Conservation (phyloP, 2,797 vertebrate genomes). For the Phoeniculus purpureus region DNA sequence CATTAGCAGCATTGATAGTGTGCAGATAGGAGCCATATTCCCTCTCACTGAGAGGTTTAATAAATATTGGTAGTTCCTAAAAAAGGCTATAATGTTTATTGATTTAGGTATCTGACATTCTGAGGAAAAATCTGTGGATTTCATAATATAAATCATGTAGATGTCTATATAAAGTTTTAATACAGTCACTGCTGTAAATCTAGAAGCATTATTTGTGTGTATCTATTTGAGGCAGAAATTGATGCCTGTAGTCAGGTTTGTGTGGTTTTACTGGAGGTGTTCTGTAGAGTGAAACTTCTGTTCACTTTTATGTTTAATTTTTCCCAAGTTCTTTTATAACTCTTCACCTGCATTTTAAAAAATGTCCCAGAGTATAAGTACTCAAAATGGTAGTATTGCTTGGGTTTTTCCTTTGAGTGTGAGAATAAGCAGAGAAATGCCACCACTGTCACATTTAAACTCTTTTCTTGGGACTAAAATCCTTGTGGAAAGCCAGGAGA, state of each 20-base stretch:
- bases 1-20: slow-evolving; percentile 27
- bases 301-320: background rate
- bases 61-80: slow-evolving; percentile 58
- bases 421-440: background rate
- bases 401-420: background rate
- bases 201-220: background rate
- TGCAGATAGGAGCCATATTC: slow-evolving; percentile 37
- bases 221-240: background rate
- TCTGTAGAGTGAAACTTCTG: background rate
- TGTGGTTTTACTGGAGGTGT: background rate
- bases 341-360: background rate
- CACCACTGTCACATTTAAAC: background rate
- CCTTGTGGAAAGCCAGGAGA: background rate
- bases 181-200: slow-evolving; percentile 3
- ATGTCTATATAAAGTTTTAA: background rate
- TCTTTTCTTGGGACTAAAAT: background rate
- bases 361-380: background rate
- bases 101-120: slow-evolving; percentile 66
- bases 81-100: slow-evolving; percentile 71
- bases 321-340: background rate
- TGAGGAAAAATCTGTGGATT: slow-evolving; percentile 35
- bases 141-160: slow-evolving; percentile 31
- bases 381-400: background rate
- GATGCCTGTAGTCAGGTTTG: background rate
- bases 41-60: slow-evolving; percentile 19